Percentiles rank a stretch among this genome's conserved stretches.
These are phyloP conservation scores for Erebia epiphron DNA, from an alignment of 2,888 invertebrate species.

Conservation along the genomic window DNA sequence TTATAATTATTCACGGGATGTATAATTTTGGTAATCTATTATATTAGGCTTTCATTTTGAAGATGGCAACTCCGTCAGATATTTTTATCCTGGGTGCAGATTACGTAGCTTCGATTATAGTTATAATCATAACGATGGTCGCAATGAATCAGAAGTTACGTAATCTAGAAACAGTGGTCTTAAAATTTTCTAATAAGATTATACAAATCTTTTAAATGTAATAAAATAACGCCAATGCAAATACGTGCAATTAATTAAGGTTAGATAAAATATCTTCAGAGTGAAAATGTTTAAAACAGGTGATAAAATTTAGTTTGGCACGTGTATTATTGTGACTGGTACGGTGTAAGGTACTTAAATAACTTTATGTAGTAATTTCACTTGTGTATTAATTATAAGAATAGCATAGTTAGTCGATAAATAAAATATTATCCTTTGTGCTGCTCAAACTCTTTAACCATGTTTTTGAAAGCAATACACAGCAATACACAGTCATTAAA, in stretches of 20 bases:
- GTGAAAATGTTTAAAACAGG: constrained; percentile 47
- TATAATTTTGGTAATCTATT: background rate
- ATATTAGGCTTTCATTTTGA: background rate
- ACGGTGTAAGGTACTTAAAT: constrained; percentile 38
- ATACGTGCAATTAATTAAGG: constrained; percentile 46
- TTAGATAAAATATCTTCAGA: constrained; percentile 44
- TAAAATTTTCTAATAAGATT: constrained; percentile 6
- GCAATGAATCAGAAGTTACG: constrained; percentile 2
- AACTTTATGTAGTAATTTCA: constrained; percentile 27
- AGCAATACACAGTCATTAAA: too few relatives aligned
- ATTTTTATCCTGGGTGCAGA: constrained; percentile 1
- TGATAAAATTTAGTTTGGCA: constrained; percentile 46
- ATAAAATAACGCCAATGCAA: constrained; percentile 53
- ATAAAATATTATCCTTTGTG: constrained; percentile 19
- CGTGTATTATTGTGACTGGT: constrained; percentile 44
- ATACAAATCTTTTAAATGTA: constrained; percentile 32
- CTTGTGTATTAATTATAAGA: constrained; percentile 28
- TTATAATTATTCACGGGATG: background rate
- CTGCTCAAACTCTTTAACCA: constrained; percentile 13
- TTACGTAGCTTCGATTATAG: background rate
- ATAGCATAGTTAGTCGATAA: constrained; percentile 15
- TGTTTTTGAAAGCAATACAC: too few relatives aligned
- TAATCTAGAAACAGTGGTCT: constrained; percentile 1
- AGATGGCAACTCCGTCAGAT: background rate
- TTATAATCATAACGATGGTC: background rate